Percentiles rank a stretch among this genome's conserved stretches.
Conservation (phyloP, 2,888 invertebrate genomes). For the Balanococcus diminutus region DNA sequence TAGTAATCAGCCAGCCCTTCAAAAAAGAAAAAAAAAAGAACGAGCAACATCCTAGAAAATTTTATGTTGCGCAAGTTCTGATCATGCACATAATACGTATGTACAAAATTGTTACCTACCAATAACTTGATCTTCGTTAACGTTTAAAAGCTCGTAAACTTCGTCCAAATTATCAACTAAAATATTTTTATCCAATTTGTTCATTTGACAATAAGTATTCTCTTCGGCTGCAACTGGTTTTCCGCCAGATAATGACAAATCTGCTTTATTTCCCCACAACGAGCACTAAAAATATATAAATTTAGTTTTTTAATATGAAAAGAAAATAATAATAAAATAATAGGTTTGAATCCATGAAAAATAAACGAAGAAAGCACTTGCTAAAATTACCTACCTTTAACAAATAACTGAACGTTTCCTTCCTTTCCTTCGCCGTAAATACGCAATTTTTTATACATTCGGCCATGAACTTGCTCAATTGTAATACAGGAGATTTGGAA, state of each 20-base stretch:
- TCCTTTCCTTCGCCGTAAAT: constrained; percentile 62
- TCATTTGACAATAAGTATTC: constrained; percentile 67
- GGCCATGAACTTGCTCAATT: not conserved
- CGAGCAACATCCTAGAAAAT: no score
- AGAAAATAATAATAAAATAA: not conserved
- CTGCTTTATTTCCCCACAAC: constrained; percentile 95
- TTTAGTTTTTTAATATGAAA: no score
- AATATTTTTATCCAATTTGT: constrained; percentile 66
- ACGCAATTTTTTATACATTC: constrained; percentile 44
- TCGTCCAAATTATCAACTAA: constrained; percentile 68
- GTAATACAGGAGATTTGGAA: constrained; percentile 61
- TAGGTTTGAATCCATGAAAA: constrained; percentile 34
- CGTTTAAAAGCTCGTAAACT: constrained; percentile 65
- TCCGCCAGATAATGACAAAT: constrained; percentile 84
- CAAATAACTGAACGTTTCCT: constrained; percentile 66
- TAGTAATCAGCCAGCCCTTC: no score
- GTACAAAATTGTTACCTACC: not conserved
- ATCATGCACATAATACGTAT: not conserved
- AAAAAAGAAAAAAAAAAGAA: no score
- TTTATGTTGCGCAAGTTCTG: no score
- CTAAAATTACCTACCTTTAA: constrained; percentile 64
- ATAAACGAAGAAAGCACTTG: no score
- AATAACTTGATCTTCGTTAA: not conserved
- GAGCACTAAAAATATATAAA: constrained; percentile 66
- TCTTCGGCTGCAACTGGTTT: constrained; percentile 66